Evolutionary conservation across 2,888 invertebrate species (phyloP), one percentile per base, ranked within the genome.

Genomic region (Eupeodes latifasciatus): DNA sequence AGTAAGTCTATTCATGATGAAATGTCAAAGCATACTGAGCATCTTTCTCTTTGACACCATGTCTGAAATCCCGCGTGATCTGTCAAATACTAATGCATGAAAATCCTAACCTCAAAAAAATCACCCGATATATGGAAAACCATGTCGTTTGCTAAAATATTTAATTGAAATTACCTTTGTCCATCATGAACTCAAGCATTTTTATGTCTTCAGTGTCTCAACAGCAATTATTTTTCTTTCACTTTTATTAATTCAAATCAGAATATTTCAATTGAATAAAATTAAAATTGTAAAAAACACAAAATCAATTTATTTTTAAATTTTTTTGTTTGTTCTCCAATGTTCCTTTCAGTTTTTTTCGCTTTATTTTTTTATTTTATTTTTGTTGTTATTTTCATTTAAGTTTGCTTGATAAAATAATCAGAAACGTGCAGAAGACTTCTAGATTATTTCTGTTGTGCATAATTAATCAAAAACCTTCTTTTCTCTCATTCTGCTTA

Each of bases 391-490:
- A 34, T 57, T 57, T 57, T 36, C 27, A 47, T 61, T 61, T 36
- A 61, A 61, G n/a, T 36, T 27, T 61, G 3, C n/a, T 34, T 61
- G 47, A 47, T 11, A 64, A 47, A 64, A 44, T 64, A 47, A 47
- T 47, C 62, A 16, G 16, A 62, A 62, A 62, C 62, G 62, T 62
- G 16, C 64, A 64, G 19, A 64, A 27, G 27, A 64, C 9, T 40
- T 40, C 44, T 36, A 64, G 44, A 64, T 47, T 64, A 64, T 47
- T 64, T 64, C 19, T 12, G 64, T 64, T 16, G 19, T 47, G 44
- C 64, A 64, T 64, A 64, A 40, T 40, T 62, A 62, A 64, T 64
- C 44, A 62, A 64, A 27, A 64, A 47, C 5, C 62, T 62, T 40
- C 40, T 40, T 40, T 27, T 11, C 27, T 62, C 62, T 7, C 36